A percentile compares a stretch with the other conserved stretches of the same genome.
Evolutionary conservation across 2,888 invertebrate species (phyloP).

Genomic region (Mesorhabditis belari): DNA sequence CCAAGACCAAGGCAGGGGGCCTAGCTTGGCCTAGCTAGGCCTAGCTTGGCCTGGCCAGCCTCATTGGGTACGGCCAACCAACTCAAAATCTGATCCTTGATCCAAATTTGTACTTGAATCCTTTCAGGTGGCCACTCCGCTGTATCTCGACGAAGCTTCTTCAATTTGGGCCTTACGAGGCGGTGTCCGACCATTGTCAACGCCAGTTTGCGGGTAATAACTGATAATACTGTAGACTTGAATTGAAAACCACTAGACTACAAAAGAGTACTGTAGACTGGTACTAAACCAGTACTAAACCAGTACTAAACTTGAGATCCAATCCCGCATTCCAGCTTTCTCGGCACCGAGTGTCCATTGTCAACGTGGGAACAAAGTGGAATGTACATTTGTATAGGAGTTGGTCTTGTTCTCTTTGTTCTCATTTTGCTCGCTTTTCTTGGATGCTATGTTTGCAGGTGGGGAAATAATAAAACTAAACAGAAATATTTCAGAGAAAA

Average conservation of each 20-base stretch:
- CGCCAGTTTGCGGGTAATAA: constrained; percentile 18
- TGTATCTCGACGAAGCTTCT: constrained; percentile 2
- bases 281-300: too few species aligned
- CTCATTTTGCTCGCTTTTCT: constrained; percentile 7
- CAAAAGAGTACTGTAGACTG: neutral
- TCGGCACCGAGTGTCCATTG: constrained; percentile 17
- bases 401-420: constrained; percentile 11
- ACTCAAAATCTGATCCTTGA: too few species aligned
- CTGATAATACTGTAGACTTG: neutral
- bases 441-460: neutral
- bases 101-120: too few species aligned
- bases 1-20: too few species aligned
- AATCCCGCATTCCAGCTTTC: too few species aligned
- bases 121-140: neutral
- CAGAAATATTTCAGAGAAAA: constrained; percentile 14
- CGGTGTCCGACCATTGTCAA: constrained; percentile 16
- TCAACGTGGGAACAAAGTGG: constrained; percentile 12
- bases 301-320: too few species aligned
- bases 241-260: neutral
- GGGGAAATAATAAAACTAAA: neutral
- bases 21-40: too few species aligned
- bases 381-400: constrained; percentile 13
- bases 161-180: constrained; percentile 6
- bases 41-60: too few species aligned
- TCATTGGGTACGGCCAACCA: too few species aligned